These are phyloP conservation scores for Nycticorax nycticorax DNA, from an alignment of 2,113 vertebrate species.

Conservation along the genomic window DNA sequence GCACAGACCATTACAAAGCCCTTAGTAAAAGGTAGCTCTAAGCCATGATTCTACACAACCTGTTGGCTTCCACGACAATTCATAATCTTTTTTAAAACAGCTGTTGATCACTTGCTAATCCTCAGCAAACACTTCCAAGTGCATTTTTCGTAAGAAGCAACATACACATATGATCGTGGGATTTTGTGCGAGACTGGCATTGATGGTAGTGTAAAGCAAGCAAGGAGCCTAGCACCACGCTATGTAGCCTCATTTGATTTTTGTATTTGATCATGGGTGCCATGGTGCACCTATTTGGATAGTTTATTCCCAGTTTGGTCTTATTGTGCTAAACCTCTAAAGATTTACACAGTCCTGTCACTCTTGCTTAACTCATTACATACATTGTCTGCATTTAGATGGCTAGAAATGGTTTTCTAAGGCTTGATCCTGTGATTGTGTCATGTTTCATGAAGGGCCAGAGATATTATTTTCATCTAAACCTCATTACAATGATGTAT, in stretches of 20 bases:
- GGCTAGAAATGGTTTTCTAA: neutral
- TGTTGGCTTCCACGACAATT: neutral
- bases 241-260: neutral
- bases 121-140: neutral
- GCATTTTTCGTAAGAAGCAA: neutral
- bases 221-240: neutral
- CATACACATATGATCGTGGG: neutral
- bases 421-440: fast-evolving
- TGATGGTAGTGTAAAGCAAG: neutral
- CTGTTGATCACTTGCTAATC: neutral
- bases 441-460: neutral
- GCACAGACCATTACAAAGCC: neutral
- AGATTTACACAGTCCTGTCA: neutral
- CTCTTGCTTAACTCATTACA: neutral
- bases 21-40: neutral
- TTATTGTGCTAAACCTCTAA: neutral
- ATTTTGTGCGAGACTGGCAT: neutral
- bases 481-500: neutral
- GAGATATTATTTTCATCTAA: neutral
- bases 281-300: neutral
- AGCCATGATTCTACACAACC: neutral
- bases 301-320: neutral
- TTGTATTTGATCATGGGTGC: neutral
- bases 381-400: neutral
- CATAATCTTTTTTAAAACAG: neutral